A percentile compares a stretch with the other conserved stretches of the same genome.
phyloP scores from a whole-genome alignment of 2,113 vertebrate genomes.

The Pelobates fuscus region DNA sequence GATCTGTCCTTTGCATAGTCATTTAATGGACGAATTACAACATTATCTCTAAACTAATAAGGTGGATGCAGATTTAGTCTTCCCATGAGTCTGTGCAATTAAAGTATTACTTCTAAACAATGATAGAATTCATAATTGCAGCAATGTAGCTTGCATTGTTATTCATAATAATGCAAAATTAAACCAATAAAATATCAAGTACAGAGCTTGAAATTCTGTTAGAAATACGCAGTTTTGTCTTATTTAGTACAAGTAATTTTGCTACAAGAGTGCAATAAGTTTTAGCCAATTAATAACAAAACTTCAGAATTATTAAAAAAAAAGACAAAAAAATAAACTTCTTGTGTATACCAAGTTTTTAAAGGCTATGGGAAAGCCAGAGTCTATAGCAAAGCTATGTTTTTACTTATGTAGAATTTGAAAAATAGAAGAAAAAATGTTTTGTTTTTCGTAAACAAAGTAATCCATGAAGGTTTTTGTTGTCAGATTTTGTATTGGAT shows the following conservation, averaged over 20 bases:
- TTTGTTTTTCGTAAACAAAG: no score
- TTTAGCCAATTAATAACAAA: constrained; percentile 44
- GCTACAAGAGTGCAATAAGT: constrained; percentile 35
- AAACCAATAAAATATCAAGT: constrained; percentile 50
- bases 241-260: constrained; percentile 37
- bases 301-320: constrained; percentile 10
- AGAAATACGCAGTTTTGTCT: constrained; percentile 21
- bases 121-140: constrained; percentile 48
- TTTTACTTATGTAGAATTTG: no score
- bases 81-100: constrained; percentile 48
- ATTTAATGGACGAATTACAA: constrained; percentile 48
- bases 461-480: no score
- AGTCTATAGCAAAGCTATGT: no score
- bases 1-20: constrained; percentile 31
- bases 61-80: constrained; percentile 49
- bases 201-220: constrained; percentile 36
- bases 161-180: constrained; percentile 52
- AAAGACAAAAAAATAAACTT: constrained; percentile 17
- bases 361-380: constrained; percentile 10
- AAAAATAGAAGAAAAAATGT: no score
- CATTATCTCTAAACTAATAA: constrained; percentile 51
- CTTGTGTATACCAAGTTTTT: background rate
- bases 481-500: no score
- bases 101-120: constrained; percentile 47
- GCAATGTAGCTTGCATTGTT: constrained; percentile 38